Percentiles rank a stretch among this genome's conserved stretches.
phyloP scores from a whole-genome alignment of 2,888 invertebrate species.

The Barypeithes pellucidus region DNA sequence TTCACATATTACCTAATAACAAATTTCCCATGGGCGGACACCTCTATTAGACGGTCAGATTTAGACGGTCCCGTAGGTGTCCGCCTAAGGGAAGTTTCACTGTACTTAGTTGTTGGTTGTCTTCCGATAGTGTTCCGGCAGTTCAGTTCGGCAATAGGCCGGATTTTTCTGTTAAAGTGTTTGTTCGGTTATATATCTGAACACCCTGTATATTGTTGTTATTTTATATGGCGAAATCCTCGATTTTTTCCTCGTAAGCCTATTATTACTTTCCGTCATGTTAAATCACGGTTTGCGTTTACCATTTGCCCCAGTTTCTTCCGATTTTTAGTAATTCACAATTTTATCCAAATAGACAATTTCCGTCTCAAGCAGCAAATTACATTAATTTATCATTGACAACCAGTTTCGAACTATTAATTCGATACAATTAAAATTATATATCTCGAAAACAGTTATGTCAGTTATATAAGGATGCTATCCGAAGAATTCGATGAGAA shows the following conservation, averaged over 20 bases:
- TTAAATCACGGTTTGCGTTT: neutral
- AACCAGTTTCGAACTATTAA: slow-evolving; percentile 36
- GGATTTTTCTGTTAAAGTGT: no score
- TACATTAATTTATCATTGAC: slow-evolving; percentile 29
- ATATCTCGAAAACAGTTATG: slow-evolving; percentile 30
- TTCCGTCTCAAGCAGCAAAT: slow-evolving; percentile 26
- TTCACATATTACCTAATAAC: no score
- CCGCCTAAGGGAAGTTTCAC: no score
- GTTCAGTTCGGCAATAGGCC: no score
- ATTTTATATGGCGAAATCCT: neutral
- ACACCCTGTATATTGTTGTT: no score
- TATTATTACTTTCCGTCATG: neutral
- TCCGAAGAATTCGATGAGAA: slow-evolving; percentile 41
- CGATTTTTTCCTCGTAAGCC: neutral
- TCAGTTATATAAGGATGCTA: slow-evolving; percentile 36
- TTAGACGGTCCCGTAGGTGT: no score
- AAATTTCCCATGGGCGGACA: no score
- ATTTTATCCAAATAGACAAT: slow-evolving; percentile 17
- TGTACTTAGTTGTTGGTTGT: no score
- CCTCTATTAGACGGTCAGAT: no score
- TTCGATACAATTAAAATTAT: slow-evolving; percentile 33
- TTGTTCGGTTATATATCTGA: no score
- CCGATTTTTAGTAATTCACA: slow-evolving; percentile 18
- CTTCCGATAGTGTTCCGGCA: no score
- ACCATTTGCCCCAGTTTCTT: slow-evolving; percentile 18